Evolutionary conservation across 2,888 invertebrate species (phyloP), one percentile per base, ranked within the genome.

Genomic region (Drepana falcataria): DNA sequence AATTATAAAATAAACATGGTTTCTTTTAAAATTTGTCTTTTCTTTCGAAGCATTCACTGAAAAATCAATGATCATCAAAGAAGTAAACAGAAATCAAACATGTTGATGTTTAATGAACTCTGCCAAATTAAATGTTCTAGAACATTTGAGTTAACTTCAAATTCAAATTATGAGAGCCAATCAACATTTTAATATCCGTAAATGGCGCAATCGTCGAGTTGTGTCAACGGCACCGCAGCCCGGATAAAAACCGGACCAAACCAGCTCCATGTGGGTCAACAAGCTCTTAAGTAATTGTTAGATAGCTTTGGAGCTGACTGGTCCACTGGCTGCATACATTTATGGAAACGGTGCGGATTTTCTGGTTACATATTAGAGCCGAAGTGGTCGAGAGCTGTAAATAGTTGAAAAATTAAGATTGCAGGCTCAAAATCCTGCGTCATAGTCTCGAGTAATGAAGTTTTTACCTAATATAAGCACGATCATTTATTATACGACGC

Each of bases 201-300:
- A 65, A 64, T 61, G 60, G 60, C 61, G 51, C 51, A 61, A 48
- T 53, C 54, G 54, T 49, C 61, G 53, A 49, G 37, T 55, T 61
- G 65, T 65, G 67, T 71, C 71, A 67, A 67, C 61, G 57, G 59
- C 66, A 66, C 59, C 53, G 58, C 61, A 53, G 21, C 40, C 51
- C 49, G 60, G 59, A 70, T 70, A 69, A 74, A 77, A 73, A 67
- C 59, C 65, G 57, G 58, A 65, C 60, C 59, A 59, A 78, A 68
- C 73, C 66, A 60, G 59, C 56, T 63, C 61, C 58, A 62, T 68
- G 60, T 72, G 69, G 85, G 85, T 83, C 83, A 83, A 84, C 75
- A 69, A 68, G 66, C 73, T 75, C 78, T 81, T 75, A 80, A 77
- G 79, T 82, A 79, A 85, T 81, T 80, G 79, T 79, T 72, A 66